These are phyloP conservation scores for Zoroaster sp. DNA, from an alignment of 53 echinoderm and acorn worm species.

Conservation along the genomic window DNA sequence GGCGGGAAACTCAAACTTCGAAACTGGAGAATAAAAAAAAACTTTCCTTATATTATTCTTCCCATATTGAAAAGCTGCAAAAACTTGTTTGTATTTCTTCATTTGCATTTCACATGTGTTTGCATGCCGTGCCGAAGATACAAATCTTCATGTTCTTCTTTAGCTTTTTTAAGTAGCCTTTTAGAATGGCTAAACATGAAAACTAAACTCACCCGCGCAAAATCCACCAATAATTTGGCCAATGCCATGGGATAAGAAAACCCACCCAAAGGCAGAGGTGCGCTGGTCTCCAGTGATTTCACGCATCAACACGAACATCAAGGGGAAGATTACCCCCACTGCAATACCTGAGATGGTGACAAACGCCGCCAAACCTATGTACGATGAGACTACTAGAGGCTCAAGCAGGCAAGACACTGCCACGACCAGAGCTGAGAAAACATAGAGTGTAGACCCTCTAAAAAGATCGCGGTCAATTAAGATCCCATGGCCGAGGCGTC, in stretches of 20 bases:
- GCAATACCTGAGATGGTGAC: neutral
- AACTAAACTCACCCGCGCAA: constrained; percentile 7
- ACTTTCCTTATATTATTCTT: too few relatives aligned
- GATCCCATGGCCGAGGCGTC: neutral
- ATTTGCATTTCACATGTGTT: too few relatives aligned
- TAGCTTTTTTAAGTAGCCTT: too few relatives aligned
- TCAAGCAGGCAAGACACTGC: neutral
- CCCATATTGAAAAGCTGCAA: too few relatives aligned
- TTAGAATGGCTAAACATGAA: too few relatives aligned
- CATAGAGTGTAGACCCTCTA: neutral
- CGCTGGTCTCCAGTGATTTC: neutral
- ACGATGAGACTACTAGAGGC: neutral
- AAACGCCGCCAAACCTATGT: neutral
- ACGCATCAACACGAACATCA: neutral
- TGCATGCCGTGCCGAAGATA: too few relatives aligned
- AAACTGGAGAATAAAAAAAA: too few relatives aligned
- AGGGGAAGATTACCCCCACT: neutral
- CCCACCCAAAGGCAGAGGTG: constrained; percentile 10
- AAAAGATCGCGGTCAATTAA: neutral
- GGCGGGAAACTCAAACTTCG: too few relatives aligned
- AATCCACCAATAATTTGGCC: neutral
- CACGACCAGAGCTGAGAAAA: neutral
- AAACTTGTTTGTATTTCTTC: too few relatives aligned
- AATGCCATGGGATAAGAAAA: neutral
- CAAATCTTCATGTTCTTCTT: too few relatives aligned